phyloP scores from a whole-genome alignment of 2,113 vertebrate species.

The Panthera uncia region DNA sequence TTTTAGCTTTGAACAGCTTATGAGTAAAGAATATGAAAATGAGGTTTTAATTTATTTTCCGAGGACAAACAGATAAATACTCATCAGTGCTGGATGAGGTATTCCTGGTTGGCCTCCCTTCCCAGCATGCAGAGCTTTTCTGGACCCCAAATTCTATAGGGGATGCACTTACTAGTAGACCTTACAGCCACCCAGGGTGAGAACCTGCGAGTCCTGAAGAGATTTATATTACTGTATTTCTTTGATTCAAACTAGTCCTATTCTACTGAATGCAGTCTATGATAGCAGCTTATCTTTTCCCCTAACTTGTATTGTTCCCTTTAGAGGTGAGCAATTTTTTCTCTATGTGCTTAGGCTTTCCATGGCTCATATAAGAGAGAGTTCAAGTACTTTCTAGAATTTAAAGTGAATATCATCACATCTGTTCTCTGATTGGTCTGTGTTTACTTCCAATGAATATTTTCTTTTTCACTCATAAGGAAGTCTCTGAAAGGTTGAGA shows the following conservation, averaged over 20 bases:
- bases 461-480: not conserved
- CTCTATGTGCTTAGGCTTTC: not conserved
- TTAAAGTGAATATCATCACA: not conserved
- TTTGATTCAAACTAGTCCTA: not conserved
- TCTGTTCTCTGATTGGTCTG: not conserved
- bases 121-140: not conserved
- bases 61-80: not conserved
- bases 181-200: not conserved
- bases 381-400: not conserved
- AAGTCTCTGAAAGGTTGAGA: not conserved
- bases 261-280: not conserved
- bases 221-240: not conserved
- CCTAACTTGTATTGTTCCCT: not conserved
- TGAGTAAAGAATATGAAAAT: not conserved
- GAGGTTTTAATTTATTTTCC: not conserved
- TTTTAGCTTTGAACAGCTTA: not conserved
- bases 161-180: not conserved
- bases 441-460: not conserved
- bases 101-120: not conserved
- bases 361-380: not conserved
- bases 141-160: not conserved
- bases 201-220: not conserved
- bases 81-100: not conserved
- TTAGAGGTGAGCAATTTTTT: not conserved
- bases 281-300: not conserved